Evolutionary conservation across 2,888 invertebrate species (phyloP), one percentile per base, ranked within the genome.

Genomic region (Diadegma fenestrale): DNA sequence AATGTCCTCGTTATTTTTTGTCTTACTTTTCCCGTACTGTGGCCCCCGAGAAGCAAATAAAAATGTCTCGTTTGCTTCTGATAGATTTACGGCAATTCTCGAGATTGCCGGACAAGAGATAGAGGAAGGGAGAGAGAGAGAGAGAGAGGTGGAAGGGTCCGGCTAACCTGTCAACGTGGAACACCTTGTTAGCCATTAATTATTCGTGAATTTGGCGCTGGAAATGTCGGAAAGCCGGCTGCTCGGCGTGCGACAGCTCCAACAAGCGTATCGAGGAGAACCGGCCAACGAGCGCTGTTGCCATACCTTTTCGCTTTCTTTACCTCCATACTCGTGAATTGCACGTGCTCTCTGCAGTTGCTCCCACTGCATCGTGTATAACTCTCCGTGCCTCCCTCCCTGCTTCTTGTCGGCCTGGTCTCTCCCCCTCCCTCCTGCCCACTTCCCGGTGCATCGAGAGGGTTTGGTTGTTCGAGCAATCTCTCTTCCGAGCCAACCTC

Each of bases 111-210:
- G 43, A 71, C 75, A 64, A 69, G 33, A 45, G 19, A 17, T 51
- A 72, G 33, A 30, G 72, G 22, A 45, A 48, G 51, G 14, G 22
- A 43, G 61, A 6, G 26, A 37, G 61, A 30, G 68, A 37, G 41
- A 37, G 61, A 80, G 19, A 61, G 48, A 51, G 22, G 51, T 45
- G 26, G 48, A 63, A 54, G 30, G 84, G 71, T 64, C 58, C 77
- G 82, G 82, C 81, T 30, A 84, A 84, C 82, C 85, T 82, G 85
- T 85, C 85, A 82, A 41, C 80, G 82, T 77, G 82, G 82, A 85
- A 85, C 85, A 85, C 82, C 85, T 82, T 85, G 85, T 85, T 85
- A 85, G 85, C 85, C 85, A 85, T 85, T 85, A 85, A 85, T 85
- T 85, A 85, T 85, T 85, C 85, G 85, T 85, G 85, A 85, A 85